Evolutionary conservation across 2,113 vertebrate genomes (phyloP), one percentile per base, ranked within the genome.

Genomic region (Dicentrarchus labrax): DNA sequence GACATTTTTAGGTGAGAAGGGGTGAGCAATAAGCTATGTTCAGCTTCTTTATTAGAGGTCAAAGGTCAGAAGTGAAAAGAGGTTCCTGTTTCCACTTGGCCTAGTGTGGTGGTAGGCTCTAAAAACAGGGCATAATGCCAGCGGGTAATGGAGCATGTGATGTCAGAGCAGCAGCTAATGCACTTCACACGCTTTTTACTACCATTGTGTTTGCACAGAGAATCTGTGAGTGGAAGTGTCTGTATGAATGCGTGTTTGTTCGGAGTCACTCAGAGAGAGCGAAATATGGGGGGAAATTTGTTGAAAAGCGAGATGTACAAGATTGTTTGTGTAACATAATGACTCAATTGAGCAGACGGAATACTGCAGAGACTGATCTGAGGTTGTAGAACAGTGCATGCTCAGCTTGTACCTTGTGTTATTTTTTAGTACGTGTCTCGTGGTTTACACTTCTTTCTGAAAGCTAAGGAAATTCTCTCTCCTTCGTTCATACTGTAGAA

Each of bases 101-200:
- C 72, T 57, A 51, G 13, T 47, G 65, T n/a, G 6, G 72, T 41
- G 21, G 36, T 57, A 76, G 57, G 51, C 77, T 74, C 22, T 64
- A 6, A 76, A 30, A 75, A 48, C 66, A 38, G 75, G 69, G 66
- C 61, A 24, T 16, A 0, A 16, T 36, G 78, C 71, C 85, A 80
- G 47, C 76, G 67, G 62, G 13, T 80, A 78, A 84, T 82, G 72
- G 75, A 83, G 71, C 54, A 62, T 65, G 61, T 80, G 60, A 80
- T 73, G 80, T 85, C 82, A 82, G 68, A 83, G 71, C 72, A 19
- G 8, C 81, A 72, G 76, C 82, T 78, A 78, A 82, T 71, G 74
- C 77, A 71, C 79, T 76, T 79, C 60, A 77, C 76, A 47, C 22
- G 6, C 53, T 70, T 85, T 84, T 70, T 72, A 66, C 57, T 66